A percentile compares a stretch with the other conserved stretches of the same genome.
phyloP scores from a whole-genome alignment of 2,113 vertebrate genomes.

The Cebus imitator region DNA sequence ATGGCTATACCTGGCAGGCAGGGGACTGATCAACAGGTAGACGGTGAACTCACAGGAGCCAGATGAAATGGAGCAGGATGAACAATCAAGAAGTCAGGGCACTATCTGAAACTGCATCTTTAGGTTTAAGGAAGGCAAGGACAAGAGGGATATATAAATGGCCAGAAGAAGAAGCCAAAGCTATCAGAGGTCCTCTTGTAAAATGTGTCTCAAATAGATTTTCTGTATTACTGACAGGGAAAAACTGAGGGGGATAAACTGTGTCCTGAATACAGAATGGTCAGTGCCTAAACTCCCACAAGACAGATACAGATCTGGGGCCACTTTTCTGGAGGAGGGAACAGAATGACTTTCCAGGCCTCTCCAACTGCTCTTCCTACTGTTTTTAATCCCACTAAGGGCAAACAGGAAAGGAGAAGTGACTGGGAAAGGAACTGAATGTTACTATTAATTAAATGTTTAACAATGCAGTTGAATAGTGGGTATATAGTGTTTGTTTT shows the following conservation, averaged over 20 bases:
- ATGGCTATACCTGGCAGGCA: background rate
- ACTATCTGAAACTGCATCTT: background rate
- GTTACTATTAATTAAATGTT: background rate
- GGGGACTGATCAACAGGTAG: background rate
- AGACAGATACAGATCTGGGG: background rate
- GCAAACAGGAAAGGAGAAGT: background rate
- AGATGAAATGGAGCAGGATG: background rate
- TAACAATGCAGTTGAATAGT: background rate
- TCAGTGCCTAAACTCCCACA: background rate
- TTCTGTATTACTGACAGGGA: background rate
- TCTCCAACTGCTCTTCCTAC: background rate
- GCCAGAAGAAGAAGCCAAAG: slow-evolving; percentile 9
- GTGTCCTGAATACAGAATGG: background rate
- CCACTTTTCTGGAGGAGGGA: background rate
- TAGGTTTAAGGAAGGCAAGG: background rate
- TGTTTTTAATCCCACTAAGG: background rate
- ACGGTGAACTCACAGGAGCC: background rate
- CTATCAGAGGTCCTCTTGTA: background rate
- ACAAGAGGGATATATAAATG: background rate
- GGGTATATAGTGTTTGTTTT: background rate
- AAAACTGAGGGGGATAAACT: background rate
- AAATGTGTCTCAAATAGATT: background rate
- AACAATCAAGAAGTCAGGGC: background rate
- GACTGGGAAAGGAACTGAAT: background rate
- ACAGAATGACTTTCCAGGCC: background rate